A percentile compares a stretch with the other conserved stretches of the same genome.
Evolutionary conservation across 2,797 vertebrate genomes (phyloP).

Genomic region (Sebastes oblongus): DNA sequence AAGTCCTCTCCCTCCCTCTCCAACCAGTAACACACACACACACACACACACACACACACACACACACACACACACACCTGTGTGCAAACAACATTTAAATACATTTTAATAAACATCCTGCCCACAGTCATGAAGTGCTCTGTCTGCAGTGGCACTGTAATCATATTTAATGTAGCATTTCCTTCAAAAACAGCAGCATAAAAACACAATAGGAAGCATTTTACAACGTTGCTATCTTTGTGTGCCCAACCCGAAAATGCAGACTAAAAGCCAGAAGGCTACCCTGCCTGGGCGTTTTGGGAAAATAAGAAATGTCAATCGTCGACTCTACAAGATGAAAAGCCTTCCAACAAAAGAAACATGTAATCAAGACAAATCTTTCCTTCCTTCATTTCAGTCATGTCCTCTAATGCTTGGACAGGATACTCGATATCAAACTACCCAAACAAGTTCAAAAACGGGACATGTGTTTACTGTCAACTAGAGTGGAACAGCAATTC

Average conservation of each 20-base stretch:
- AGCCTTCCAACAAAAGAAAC: conserved; percentile 39
- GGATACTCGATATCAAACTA: neutral
- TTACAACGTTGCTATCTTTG: conserved; percentile 21
- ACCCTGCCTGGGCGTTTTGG: conserved; percentile 7
- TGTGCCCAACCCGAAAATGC: conserved; percentile 27
- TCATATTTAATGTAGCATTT: conserved; percentile 2
- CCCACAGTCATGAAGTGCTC: neutral
- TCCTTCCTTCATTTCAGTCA: conserved; percentile 42
- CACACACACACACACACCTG: neutral
- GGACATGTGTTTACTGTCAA: neutral
- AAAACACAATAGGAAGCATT: conserved; percentile 26
- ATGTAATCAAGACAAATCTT: conserved; percentile 45
- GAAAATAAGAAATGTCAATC: conserved; percentile 57
- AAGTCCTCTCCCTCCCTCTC: conserved; percentile 20
- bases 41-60: neutral
- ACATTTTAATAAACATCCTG: conserved; percentile 26
- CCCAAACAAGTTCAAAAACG: conserved; percentile 10
- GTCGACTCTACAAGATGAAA: conserved; percentile 19
- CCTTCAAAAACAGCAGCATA: conserved; percentile 12
- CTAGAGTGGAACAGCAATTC: neutral
- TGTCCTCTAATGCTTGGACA: neutral
- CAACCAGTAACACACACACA: neutral
- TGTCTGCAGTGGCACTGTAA: neutral
- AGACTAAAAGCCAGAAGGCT: conserved; percentile 4
- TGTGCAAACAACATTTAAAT: neutral